phyloP scores from a whole-genome alignment of 2,888 invertebrate species.

The Prosapia bicincta region DNA sequence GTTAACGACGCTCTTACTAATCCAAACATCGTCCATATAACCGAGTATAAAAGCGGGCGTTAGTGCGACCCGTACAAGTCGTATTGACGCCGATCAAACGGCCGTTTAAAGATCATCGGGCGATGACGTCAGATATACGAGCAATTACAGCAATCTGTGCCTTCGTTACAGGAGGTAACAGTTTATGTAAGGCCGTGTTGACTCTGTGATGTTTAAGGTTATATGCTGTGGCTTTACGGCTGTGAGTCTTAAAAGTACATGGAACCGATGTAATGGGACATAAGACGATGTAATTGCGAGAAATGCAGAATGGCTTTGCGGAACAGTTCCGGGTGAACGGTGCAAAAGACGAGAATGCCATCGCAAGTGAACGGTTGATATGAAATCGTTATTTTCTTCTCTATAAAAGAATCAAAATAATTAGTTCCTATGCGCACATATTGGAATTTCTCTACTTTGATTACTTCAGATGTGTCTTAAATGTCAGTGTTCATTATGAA shows the following conservation, averaged over 20 bases:
- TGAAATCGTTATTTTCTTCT: too few relatives aligned
- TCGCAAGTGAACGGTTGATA: too few relatives aligned
- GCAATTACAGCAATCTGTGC: background rate
- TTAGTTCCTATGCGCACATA: too few relatives aligned
- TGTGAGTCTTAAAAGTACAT: background rate
- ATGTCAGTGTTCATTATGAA: too few relatives aligned
- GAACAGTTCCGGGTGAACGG: background rate
- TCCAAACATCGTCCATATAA: background rate
- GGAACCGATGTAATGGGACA: background rate
- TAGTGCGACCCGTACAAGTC: background rate
- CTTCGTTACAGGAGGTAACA: background rate
- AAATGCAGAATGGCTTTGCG: background rate
- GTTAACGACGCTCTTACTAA: background rate
- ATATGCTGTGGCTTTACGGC: background rate
- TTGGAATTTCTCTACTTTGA: too few relatives aligned
- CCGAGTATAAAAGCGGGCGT: background rate
- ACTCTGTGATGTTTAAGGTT: background rate
- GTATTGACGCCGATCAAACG: background rate
- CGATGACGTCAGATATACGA: background rate
- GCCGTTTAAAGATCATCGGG: background rate
- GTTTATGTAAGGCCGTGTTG: background rate
- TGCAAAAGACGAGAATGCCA: too few relatives aligned
- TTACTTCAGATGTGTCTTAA: too few relatives aligned
- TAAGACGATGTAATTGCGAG: background rate
- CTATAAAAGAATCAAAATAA: too few relatives aligned